Percentiles rank a stretch among this genome's conserved stretches.
Conservation (phyloP, 2,888 invertebrate genomes). For the Drosophila kambysellisi region DNA sequence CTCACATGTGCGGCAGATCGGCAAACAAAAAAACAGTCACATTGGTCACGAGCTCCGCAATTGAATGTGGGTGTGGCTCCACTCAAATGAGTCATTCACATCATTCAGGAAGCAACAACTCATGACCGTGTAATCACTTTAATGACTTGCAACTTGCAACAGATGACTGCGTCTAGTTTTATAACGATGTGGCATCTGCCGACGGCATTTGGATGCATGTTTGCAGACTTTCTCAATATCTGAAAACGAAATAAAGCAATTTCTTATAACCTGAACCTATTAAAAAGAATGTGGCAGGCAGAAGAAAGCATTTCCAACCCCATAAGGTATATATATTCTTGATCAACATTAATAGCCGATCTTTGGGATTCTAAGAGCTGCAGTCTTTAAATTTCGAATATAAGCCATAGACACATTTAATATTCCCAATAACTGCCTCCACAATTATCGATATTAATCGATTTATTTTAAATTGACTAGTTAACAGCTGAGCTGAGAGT, state of each 20-base stretch:
- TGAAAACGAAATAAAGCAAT: neutral
- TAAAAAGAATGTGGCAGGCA: neutral
- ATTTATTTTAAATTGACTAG: neutral
- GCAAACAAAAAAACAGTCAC: slow-evolving; percentile 48
- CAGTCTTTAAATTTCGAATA: neutral
- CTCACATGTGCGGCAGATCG: slow-evolving; percentile 41
- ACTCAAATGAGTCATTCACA: slow-evolving; percentile 46
- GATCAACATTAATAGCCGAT: neutral
- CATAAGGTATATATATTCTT: neutral
- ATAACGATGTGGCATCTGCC: neutral
- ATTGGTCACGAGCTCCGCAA: slow-evolving; percentile 58
- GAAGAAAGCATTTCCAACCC: neutral
- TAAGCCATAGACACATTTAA: neutral
- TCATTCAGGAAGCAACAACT: slow-evolving; percentile 18
- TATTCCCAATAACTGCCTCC: neutral
- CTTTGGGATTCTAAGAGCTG: neutral
- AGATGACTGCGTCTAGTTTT: neutral
- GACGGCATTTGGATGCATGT: slow-evolving; percentile 4
- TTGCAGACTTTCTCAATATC: neutral
- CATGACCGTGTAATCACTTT: neutral
- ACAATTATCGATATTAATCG: neutral
- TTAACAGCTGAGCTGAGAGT: neutral
- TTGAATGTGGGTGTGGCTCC: slow-evolving; percentile 31
- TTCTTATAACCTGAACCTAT: neutral
- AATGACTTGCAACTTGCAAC: slow-evolving; percentile 13